Conservation (phyloP, 1,140 invertebrate genomes). For the Pseudomyrmex gracilis region DNA sequence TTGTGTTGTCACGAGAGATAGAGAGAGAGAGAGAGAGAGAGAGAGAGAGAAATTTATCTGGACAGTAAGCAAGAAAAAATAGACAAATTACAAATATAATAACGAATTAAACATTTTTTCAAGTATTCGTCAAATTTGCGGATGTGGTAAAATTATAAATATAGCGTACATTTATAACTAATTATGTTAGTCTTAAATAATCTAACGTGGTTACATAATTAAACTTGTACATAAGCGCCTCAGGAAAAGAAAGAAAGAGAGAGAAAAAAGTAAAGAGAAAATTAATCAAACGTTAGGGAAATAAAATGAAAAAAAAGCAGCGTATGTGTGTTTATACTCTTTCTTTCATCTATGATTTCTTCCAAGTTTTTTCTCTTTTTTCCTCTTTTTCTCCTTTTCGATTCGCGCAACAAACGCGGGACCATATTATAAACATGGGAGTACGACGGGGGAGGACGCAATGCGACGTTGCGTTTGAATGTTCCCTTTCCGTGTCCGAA, state of each 20-base stretch:
- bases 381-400: not conserved
- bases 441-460: not conserved
- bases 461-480: slow-evolving; percentile 29
- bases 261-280: no score
- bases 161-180: no score
- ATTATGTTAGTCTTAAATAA: no score
- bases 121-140: no score
- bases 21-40: not conserved
- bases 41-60: not conserved
- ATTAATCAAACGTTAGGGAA: no score
- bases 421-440: slow-evolving; percentile 57
- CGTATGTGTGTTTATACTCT: no score
- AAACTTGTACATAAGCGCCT: no score
- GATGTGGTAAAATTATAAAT: not conserved
- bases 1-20: slow-evolving; percentile 45
- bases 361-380: not conserved
- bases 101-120: no score
- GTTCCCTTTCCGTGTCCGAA: slow-evolving; percentile 35
- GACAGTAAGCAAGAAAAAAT: not conserved
- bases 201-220: no score
- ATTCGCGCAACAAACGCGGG: not conserved
- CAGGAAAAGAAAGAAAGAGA: no score
- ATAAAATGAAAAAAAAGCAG: no score
- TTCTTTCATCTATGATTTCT: not conserved
- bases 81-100: slow-evolving; percentile 22